Evolutionary conservation across 2,888 invertebrate genomes (phyloP).

Genomic region (Amorpha juglandis): DNA sequence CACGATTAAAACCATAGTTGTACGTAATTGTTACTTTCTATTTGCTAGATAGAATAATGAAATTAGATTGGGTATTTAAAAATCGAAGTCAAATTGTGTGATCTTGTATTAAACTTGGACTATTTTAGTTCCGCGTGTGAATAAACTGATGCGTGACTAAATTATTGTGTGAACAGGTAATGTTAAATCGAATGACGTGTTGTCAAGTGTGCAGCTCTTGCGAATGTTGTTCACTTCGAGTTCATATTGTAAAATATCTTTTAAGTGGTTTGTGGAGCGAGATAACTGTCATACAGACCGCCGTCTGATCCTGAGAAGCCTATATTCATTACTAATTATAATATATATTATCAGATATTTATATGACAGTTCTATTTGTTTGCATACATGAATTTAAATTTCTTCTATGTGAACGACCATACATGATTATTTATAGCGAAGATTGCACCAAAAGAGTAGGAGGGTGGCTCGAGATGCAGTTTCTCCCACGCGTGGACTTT

Average conservation of each 20-base stretch:
- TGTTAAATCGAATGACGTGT: neutral
- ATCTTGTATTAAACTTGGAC: conserved; percentile 49
- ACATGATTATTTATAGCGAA: conserved; percentile 60
- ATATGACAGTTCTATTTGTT: conserved; percentile 58
- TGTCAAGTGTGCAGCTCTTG: neutral
- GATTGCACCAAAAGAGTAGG: conserved; percentile 60
- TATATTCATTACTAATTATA: conserved; percentile 49
- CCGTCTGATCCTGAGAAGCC: conserved; percentile 41
- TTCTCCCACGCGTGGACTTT: neutral
- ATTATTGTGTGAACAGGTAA: conserved; percentile 30
- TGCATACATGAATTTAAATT: conserved; percentile 54
- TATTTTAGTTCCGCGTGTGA: conserved; percentile 50
- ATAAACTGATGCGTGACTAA: conserved; percentile 40
- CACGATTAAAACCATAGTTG: conserved; percentile 72
- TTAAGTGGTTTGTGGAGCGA: conserved; percentile 37
- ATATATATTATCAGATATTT: conserved; percentile 51
- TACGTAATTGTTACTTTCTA: conserved; percentile 84
- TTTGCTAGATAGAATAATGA: conserved; percentile 84
- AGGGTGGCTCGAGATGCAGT: conserved; percentile 36
- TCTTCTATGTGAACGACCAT: conserved; percentile 54
- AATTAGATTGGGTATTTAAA: conserved; percentile 78
- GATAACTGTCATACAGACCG: conserved; percentile 37
- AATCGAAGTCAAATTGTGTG: conserved; percentile 70
- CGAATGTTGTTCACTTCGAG: conserved; percentile 33
- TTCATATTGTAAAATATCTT: conserved; percentile 50